Evolutionary conservation across 1,140 invertebrate genomes (phyloP).

Genomic region (Meloidogyne chitwoodi): DNA sequence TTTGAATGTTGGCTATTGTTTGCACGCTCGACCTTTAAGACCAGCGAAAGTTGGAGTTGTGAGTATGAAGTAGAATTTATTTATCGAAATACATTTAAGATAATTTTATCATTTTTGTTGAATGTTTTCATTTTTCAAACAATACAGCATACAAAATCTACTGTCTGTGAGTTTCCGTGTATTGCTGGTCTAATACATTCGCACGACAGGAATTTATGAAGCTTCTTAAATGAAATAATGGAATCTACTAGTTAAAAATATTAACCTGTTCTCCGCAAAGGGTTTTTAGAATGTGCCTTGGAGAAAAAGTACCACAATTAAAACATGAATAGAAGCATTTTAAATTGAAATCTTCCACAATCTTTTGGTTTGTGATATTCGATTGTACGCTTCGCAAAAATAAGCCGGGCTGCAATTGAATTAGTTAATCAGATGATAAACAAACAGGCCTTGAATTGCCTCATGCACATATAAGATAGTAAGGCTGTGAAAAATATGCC

Average conservation of each 20-base stretch:
- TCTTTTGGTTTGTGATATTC: not conserved
- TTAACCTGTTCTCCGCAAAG: not conserved
- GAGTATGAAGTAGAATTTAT: constrained; percentile 7
- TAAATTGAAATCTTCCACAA: not conserved
- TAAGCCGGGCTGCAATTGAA: not conserved
- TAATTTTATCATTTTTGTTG: constrained; percentile 4
- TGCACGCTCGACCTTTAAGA: constrained; percentile 84
- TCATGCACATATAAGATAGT: not conserved
- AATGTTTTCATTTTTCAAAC: constrained; percentile 6
- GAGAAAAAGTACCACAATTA: not conserved
- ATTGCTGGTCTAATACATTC: constrained; percentile 1
- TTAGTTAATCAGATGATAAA: not conserved
- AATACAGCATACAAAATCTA: constrained; percentile 4
- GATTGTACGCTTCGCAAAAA: not conserved
- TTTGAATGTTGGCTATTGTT: constrained; percentile 88
- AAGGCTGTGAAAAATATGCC: not conserved
- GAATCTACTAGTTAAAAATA: not conserved
- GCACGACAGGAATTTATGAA: not conserved
- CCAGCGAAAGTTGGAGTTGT: constrained; percentile 93
- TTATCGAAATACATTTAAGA: not conserved
- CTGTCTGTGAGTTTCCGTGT: not conserved
- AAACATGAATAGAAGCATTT: not conserved
- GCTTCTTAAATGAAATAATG: not conserved
- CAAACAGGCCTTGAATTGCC: not conserved
- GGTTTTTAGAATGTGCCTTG: not conserved